A percentile compares a stretch with the other conserved stretches of the same genome.
Conservation (phyloP, 1,140 invertebrate genomes). For the Streblospio benedicti region DNA sequence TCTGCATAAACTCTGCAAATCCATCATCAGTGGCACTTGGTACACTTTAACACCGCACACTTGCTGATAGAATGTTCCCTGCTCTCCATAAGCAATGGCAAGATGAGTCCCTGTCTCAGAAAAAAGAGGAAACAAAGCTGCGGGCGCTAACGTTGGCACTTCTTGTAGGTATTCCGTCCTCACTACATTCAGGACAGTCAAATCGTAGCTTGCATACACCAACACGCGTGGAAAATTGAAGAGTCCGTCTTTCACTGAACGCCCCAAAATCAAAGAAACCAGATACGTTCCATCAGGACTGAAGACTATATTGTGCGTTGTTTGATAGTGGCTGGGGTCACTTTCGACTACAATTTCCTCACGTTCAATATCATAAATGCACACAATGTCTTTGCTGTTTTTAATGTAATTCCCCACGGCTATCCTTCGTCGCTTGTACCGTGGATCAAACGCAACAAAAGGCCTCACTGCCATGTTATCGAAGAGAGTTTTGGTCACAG, state of each 20-base stretch:
- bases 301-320: constrained; percentile 19
- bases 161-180: constrained; percentile 13
- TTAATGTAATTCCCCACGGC: constrained; percentile 14
- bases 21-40: constrained; percentile 8
- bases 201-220: constrained; percentile 9
- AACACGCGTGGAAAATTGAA: constrained; percentile 20
- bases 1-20: constrained; percentile 18
- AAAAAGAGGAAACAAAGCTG: constrained; percentile 17
- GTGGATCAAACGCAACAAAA: constrained; percentile 16
- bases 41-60: constrained; percentile 16
- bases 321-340: constrained; percentile 11
- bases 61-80: constrained; percentile 21
- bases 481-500: constrained; percentile 10
- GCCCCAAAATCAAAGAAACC: constrained; percentile 15
- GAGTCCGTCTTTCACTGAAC: constrained; percentile 20
- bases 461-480: constrained; percentile 12
- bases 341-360: constrained; percentile 4
- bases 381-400: constrained; percentile 8
- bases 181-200: constrained; percentile 10
- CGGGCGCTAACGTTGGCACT: constrained; percentile 16
- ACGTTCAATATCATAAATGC: constrained; percentile 14
- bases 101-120: constrained; percentile 16
- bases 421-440: constrained; percentile 8
- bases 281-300: constrained; percentile 17
- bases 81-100: constrained; percentile 18